phyloP scores from a whole-genome alignment of 1,140 invertebrate genomes.

The Bathynomus jamesi region DNA sequence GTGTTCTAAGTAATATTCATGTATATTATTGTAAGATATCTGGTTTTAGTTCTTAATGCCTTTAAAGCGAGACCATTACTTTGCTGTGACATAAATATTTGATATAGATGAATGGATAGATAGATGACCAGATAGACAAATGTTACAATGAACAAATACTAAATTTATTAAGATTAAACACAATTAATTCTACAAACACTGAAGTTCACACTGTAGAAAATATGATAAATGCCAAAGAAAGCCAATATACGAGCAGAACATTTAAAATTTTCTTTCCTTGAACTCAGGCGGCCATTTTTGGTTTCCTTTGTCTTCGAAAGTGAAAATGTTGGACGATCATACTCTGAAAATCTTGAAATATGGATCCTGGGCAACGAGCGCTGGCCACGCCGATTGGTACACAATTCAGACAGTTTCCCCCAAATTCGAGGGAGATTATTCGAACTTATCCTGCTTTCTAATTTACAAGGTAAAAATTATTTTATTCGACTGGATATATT shows the following conservation, averaged over 20 bases:
- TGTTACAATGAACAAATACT: neutral
- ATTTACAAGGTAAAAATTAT: constrained; percentile 24
- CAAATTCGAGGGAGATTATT: constrained; percentile 10
- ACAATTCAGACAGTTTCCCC: constrained; percentile 18
- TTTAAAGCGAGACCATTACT: neutral
- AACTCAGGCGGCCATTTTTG: constrained; percentile 28
- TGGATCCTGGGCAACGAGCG: constrained; percentile 27
- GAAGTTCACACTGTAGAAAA: neutral
- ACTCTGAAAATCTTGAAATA: constrained; percentile 24
- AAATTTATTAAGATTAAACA: neutral
- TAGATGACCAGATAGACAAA: neutral
- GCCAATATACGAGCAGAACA: neutral
- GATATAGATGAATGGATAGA: neutral
- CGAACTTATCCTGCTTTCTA: constrained; percentile 18
- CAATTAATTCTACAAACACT: neutral
- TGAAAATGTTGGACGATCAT: constrained; percentile 17
- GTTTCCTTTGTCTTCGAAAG: constrained; percentile 24
- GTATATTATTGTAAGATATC: neutral
- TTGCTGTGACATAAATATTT: neutral
- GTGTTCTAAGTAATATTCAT: neutral
- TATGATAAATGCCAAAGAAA: neutral
- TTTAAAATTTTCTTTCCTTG: neutral
- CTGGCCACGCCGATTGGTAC: constrained; percentile 33
- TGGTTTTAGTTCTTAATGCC: neutral
- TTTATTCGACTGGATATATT: too few species aligned